Base-by-base conservation (phyloP, 1,140 invertebrate genomes). In the Ditylenchus dipsaci region DNA sequence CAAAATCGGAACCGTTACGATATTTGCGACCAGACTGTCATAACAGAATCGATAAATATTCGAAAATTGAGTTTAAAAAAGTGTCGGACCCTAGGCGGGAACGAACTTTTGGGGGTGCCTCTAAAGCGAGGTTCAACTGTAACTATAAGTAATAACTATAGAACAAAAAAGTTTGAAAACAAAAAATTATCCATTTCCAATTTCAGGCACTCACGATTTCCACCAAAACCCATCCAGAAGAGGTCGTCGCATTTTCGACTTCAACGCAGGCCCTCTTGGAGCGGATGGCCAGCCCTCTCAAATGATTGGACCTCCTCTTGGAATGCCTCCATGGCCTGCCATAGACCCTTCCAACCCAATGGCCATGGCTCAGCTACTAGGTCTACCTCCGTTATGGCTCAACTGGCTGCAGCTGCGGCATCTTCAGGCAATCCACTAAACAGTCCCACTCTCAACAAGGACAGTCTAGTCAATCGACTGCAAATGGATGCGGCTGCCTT, bases 231-330 rank as follows among this genome's bases (percentile, higher is more conserved):
- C 79, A 3, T 82, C 80, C 1, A 67, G 79, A 9, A 67, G 79
- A 27, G 79, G 78, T 45, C 68, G 78, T 19, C 72, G 78, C 47
- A 80, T 80, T 57, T 80, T 80, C 62, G 78, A 80, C 61, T 74
- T 73, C 30, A 11, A 11, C 11, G 11, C 33, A 5, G 33, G 33
- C 3, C 62, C 72, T n/a, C n/a, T n/a, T n/a, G n/a, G n/a, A 1
- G 38, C 45, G 33, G 59, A 17, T 42, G 43, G 47, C 47, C 53
- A 19, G 58, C 47, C 23, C 64, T 59, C 13, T 19, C 43, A 27
- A 62, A 30, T 26, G 21, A 23, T 63, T 5, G 5, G 53, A 21
- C 21, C 63, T 33, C 29, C 58, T 71, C 58, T 65, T 71, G 27
- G 21, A 3, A 15, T 47, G 38, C 26, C 72, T 0, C 56, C 30